phyloP scores from a whole-genome alignment of 1,140 invertebrate species.

The Anastrepha obliqua region DNA sequence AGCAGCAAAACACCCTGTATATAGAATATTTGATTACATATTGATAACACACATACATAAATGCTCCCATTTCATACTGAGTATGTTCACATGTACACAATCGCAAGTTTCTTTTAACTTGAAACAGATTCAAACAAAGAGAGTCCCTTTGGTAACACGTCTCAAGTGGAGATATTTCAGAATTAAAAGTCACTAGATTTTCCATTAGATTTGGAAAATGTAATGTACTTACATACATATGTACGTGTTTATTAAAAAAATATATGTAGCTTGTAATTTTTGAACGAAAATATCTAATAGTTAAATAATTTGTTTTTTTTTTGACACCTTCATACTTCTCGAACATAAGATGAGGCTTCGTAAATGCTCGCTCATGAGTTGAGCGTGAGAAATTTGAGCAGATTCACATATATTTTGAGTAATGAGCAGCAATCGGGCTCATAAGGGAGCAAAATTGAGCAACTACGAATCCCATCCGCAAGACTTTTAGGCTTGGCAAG shows the following conservation, averaged over 20 bases:
- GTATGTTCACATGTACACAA: background rate
- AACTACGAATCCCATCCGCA: background rate
- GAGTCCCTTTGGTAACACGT: background rate
- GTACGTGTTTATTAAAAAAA: background rate
- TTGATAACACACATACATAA: too few species aligned
- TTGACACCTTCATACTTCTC: too few species aligned
- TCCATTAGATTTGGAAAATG: too few species aligned
- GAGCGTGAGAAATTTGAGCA: background rate
- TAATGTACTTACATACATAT: too few species aligned
- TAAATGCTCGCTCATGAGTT: background rate
- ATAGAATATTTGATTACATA: too few species aligned
- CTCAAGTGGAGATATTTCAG: background rate
- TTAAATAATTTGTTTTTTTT: background rate
- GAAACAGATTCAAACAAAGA: background rate
- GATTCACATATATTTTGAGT: background rate
- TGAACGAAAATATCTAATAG: background rate
- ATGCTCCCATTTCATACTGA: too few species aligned
- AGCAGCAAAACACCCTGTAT: too few species aligned
- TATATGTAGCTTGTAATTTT: background rate
- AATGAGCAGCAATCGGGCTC: background rate
- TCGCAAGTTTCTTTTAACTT: background rate
- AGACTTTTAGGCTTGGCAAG: background rate
- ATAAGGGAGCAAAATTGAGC: constrained; percentile 21
- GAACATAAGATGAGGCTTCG: background rate
- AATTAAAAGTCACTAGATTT: too few species aligned